A percentile compares a stretch with the other conserved stretches of the same genome.
Evolutionary conservation across 2,797 vertebrate genomes (phyloP).

Genomic region (Anguilla marmorata): DNA sequence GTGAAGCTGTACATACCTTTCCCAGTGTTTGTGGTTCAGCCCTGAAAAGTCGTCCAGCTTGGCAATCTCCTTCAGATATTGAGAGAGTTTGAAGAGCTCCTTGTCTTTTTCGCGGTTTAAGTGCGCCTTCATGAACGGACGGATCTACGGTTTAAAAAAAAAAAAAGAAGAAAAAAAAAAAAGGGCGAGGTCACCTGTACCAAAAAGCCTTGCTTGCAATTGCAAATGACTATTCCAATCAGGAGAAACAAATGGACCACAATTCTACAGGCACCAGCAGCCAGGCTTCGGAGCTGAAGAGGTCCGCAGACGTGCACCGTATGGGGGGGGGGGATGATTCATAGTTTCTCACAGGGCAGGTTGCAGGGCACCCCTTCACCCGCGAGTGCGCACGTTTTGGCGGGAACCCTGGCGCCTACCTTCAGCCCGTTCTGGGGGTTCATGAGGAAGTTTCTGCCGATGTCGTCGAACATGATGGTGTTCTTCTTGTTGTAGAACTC

Average conservation of each 20-base stretch:
- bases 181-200: neutral
- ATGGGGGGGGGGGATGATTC: neutral
- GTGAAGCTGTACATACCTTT: conserved; percentile 80
- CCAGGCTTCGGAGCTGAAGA: neutral
- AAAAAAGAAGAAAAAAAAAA: conserved; percentile 39
- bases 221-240: neutral
- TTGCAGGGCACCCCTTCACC: neutral
- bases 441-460: conserved; percentile 98
- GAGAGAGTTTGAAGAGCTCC: conserved; percentile 93
- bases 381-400: too few relatives aligned
- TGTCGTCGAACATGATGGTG: conserved; percentile 99
- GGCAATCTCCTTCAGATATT: conserved; percentile 97
- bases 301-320: neutral
- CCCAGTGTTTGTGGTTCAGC: conserved; percentile 99
- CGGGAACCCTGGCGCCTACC: conserved; percentile 62
- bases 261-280: neutral
- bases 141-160: conserved; percentile 75
- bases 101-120: conserved; percentile 96
- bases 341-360: neutral
- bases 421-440: conserved; percentile 98
- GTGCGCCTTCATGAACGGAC: conserved; percentile 99
- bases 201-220: neutral
- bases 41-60: conserved; percentile 93
- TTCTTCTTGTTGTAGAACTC: conserved; percentile 96
- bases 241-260: neutral